Base-by-base conservation (phyloP, 2,888 invertebrate species). In the Colostygia pectinataria region DNA sequence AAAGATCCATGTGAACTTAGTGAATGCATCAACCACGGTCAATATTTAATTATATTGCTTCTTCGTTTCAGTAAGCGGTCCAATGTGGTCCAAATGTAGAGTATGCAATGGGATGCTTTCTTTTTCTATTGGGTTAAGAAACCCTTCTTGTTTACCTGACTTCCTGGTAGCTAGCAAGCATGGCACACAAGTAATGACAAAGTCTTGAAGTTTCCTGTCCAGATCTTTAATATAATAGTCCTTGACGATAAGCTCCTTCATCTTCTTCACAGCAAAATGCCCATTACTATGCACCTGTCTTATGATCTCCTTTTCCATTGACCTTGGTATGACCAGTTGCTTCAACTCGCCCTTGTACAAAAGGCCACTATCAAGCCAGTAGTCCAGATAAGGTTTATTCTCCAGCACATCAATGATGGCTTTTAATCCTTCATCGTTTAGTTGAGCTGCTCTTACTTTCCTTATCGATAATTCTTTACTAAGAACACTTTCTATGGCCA, bases 1-100 rank as follows among this genome's bases (percentile, higher is more conserved):
- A 40, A 65, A 78, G 0, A 78, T 8, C 74, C 80, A 79, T 0
- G 59, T 62, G 61, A 77, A 78, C 39, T 79, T 80, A 0, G 73
- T 74, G 31, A 75, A 79, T 0, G 53, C 66, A 53, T 81, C 77
- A 0, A 78, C 49, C 0, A 77, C 55, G 0, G 70, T 71, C 0
- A 81, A 60, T 0, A 83, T 68, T 23, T 79, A 56, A 29, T 73
- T 72, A 29, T 77, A 76, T n/a, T 45, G 37, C 44, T 74, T 76
- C 1, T 58, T 58, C 0, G 75, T 77, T 2, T 63, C 59, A 0
- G 65, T 56, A 8, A 75, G 24, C 0, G 75, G 76, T 5, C 76
- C 77, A 0, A 82, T 29, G 36, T 77, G 80, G 33, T 80, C 78
- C 0, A 69, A 25, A 40, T 79, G 74, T 3, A 68, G 54, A 0